Percentiles rank a stretch among this genome's conserved stretches.
Evolutionary conservation across 1,140 invertebrate species (phyloP).

Genomic region (Phthorimaea operculella): DNA sequence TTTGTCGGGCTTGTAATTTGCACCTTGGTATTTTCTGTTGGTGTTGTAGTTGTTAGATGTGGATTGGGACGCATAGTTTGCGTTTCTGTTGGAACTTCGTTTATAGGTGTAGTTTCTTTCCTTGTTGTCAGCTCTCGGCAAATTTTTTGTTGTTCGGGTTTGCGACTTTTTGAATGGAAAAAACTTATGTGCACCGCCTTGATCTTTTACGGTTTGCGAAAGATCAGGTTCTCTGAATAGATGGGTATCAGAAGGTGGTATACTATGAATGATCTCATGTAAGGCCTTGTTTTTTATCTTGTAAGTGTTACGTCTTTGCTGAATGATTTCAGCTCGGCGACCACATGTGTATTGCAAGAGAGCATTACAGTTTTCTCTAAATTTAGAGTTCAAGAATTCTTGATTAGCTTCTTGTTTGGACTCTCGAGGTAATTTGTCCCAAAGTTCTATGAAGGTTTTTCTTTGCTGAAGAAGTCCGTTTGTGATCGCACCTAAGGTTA

Average conservation of each 20-base stretch:
- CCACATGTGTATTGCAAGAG: conserved; percentile 9
- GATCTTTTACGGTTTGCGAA: conserved; percentile 3
- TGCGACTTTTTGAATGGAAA: conserved; percentile 8
- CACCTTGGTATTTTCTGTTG: not conserved
- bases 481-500: conserved; percentile 7
- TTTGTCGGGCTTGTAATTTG: not conserved
- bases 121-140: not conserved
- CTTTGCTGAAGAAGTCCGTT: conserved; percentile 7
- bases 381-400: conserved; percentile 7
- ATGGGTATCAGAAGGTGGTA: conserved; percentile 7
- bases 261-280: conserved; percentile 6
- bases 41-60: not conserved
- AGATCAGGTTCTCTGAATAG: conserved; percentile 5
- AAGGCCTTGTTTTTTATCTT: not conserved
- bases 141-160: not conserved
- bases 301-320: too few species aligned
- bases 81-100: not conserved
- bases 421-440: not conserved
- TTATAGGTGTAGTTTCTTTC: not conserved
- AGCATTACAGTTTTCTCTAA: conserved; percentile 1
- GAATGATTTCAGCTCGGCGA: conserved; percentile 5
- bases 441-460: too few species aligned
- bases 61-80: not conserved
- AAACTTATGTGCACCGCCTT: conserved; percentile 8
- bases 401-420: not conserved